phyloP scores from a whole-genome alignment of 2,113 vertebrate genomes.

The Myodes glareolus region DNA sequence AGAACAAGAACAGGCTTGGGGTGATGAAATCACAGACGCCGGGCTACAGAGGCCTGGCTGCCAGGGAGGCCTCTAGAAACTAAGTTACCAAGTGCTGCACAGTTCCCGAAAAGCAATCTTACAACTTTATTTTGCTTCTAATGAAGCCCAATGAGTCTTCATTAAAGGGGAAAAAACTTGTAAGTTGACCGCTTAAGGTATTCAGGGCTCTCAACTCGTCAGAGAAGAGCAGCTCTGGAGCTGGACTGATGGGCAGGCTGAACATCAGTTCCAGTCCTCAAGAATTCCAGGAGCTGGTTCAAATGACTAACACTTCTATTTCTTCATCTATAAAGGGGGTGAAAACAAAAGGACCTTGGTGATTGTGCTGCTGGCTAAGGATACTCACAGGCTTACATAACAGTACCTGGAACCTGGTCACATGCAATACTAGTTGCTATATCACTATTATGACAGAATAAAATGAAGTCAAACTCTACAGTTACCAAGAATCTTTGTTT shows the following conservation, averaged over 20 bases:
- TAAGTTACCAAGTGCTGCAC: not conserved
- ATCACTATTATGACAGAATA: not conserved
- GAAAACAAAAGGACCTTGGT: not conserved
- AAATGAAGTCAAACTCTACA: slow-evolving; percentile 25
- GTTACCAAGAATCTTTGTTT: not conserved
- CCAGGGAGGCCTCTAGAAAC: not conserved
- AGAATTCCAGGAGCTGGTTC: not conserved
- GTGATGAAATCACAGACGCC: not conserved
- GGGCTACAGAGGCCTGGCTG: not conserved
- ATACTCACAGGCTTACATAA: not conserved
- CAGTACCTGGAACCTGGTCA: not conserved
- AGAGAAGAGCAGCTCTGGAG: not conserved
- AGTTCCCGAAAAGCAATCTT: not conserved
- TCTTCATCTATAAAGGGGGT: not conserved
- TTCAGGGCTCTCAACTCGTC: not conserved
- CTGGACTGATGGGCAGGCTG: not conserved
- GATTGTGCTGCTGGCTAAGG: not conserved
- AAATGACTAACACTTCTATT: not conserved
- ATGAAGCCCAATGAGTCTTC: not conserved
- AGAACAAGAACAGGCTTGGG: not conserved
- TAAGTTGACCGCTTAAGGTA: not conserved
- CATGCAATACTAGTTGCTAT: not conserved
- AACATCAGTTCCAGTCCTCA: not conserved
- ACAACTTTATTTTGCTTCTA: not conserved
- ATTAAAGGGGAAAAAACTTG: not conserved